These are phyloP conservation scores for Vulpes ferrilata DNA, from an alignment of 2,113 vertebrate genomes.

Conservation along the genomic window DNA sequence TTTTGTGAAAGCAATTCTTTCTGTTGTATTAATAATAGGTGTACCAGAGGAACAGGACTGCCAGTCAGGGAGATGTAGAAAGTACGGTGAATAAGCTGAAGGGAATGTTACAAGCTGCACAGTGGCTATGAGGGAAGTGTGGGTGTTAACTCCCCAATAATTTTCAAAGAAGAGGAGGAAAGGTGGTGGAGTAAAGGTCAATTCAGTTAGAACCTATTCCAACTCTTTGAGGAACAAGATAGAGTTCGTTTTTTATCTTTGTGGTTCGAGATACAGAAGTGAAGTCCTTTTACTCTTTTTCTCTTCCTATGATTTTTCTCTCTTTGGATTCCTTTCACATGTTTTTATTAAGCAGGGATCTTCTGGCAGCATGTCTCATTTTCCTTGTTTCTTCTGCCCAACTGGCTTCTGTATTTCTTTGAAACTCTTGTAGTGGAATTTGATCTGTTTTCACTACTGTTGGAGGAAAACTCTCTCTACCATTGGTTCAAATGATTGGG, in stretches of 20 bases:
- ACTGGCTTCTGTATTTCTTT: not conserved
- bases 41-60: not conserved
- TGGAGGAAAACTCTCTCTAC: not conserved
- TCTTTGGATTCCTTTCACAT: not conserved
- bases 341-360: not conserved
- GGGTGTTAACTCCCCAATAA: not conserved
- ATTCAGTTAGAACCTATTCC: not conserved
- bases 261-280: not conserved
- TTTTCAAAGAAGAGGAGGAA: not conserved
- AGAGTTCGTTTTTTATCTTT: not conserved
- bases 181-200: not conserved
- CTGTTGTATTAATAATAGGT: slow-evolving; percentile 71
- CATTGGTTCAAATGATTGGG: not conserved
- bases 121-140: not conserved
- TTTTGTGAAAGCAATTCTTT: slow-evolving; percentile 72
- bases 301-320: not conserved
- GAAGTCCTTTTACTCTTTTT: not conserved
- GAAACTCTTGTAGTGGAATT: not conserved
- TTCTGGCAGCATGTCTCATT: not conserved
- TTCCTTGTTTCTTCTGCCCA: not conserved
- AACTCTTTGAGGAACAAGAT: not conserved
- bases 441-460: not conserved
- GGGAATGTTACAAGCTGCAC: not conserved
- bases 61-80: not conserved
- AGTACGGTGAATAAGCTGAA: not conserved